Percentiles rank a stretch among this genome's conserved stretches.
Conservation (phyloP, 2,113 vertebrate species). For the Myotis davidii region DNA sequence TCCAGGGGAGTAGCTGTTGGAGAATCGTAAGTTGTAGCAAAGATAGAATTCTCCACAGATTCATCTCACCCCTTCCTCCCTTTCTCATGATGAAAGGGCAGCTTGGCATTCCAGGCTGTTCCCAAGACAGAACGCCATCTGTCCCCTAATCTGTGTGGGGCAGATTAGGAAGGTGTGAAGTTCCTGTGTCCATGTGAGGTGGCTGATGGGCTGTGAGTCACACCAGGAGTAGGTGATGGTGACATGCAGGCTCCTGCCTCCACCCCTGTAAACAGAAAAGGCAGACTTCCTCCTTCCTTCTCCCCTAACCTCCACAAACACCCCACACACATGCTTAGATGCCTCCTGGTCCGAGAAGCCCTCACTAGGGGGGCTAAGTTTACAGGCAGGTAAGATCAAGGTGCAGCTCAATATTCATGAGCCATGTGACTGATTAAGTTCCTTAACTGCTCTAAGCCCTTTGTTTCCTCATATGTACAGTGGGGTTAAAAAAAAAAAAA, state of each 20-base stretch:
- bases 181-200: not conserved
- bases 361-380: not conserved
- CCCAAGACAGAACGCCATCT: not conserved
- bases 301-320: not conserved
- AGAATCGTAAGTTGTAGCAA: not conserved
- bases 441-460: not conserved
- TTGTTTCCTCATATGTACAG: not conserved
- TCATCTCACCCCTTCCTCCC: not conserved
- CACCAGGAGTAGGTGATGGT: not conserved
- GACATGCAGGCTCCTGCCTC: not conserved
- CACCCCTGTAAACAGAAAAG: not conserved
- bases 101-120: conserved; percentile 9
- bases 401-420: not conserved
- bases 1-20: not conserved
- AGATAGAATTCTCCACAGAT: not conserved
- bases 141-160: not conserved
- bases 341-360: not conserved
- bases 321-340: not conserved
- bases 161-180: conserved; percentile 46
- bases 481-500: not conserved
- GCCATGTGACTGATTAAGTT: not conserved
- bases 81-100: not conserved
- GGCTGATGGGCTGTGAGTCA: not conserved
- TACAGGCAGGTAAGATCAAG: not conserved
- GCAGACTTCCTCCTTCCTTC: not conserved